phyloP scores from a whole-genome alignment of 2,113 vertebrate species.

The Podarcis muralis region DNA sequence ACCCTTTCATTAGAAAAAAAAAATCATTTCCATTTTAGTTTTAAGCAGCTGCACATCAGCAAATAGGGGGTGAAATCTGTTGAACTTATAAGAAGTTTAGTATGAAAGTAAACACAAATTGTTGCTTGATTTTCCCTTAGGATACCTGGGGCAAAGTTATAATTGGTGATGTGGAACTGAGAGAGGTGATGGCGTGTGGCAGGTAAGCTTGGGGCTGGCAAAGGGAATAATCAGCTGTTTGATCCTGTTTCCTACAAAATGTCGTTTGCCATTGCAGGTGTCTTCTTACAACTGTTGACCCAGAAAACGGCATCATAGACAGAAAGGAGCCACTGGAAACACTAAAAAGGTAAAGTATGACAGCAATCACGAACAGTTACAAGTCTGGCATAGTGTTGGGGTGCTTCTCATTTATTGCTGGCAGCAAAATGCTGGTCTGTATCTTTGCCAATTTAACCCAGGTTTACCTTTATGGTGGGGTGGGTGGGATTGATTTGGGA shows the following conservation, averaged over 20 bases:
- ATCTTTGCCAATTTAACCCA: too few species aligned
- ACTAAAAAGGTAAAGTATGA: conserved; percentile 62
- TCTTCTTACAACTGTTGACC: conserved; percentile 81
- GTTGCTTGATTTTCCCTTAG: conserved; percentile 56
- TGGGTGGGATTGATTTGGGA: too few species aligned
- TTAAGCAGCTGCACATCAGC: neutral
- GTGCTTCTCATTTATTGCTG: neutral
- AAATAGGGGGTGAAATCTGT: too few species aligned
- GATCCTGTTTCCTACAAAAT: neutral
- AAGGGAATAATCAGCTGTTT: neutral
- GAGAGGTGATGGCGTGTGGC: conserved; percentile 78
- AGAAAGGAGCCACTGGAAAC: conserved; percentile 82
- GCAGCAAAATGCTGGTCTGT: too few species aligned
- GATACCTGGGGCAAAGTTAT: conserved; percentile 82
- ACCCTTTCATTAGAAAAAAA: neutral
- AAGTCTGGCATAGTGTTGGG: neutral
- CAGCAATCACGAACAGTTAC: neutral
- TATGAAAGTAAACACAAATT: neutral
- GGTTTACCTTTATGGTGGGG: too few species aligned
- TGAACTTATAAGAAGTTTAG: neutral
- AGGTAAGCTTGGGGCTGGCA: conserved; percentile 68
- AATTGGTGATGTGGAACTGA: conserved; percentile 78
- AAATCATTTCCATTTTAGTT: neutral
- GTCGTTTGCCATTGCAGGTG: conserved; percentile 68
- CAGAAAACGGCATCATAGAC: conserved; percentile 76